Base-by-base conservation (phyloP, 2,888 invertebrate species). In the Nycteola revayana region DNA sequence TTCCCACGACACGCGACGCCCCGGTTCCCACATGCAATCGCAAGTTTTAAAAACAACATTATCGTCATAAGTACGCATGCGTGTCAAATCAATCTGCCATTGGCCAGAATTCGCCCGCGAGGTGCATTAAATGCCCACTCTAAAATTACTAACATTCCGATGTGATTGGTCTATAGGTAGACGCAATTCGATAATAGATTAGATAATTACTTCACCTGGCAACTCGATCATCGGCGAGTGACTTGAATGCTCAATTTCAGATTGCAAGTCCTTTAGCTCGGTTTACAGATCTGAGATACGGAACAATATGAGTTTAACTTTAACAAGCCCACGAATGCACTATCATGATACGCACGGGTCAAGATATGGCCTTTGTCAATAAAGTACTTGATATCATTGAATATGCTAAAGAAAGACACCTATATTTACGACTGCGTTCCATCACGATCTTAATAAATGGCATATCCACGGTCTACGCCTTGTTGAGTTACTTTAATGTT, bases 21-120 rank as follows among this genome's bases (percentile, higher is more conserved):
- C 85, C 63, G 67, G 63, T 86, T 86, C 86, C 71, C 85, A 85
- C 79, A 77, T 66, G 67, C 67, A 66, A 67, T 70, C 59, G 57
- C 64, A 49, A 52, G 57, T 72, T 69, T 66, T 73, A 71, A 63
- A 68, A 66, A 67, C 70, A 67, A 66, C 67, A 75, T 75, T 77
- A 66, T 62, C 69, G 68, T 74, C 70, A 66, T 60, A 68, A 64
- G 62, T 59, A 66, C 76, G 76, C 75, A 69, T 78, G 81, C 75
- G 79, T 67, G 60, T 60, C 61, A 71, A 72, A 71, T 73, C 66
- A 67, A 70, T 65, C 66, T 49, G 50, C 69, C 50, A 81, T 77
- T 80, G 80, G 80, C 59, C 64, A 65, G 69, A 69, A 68, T 65
- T 56, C 39, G 48, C 44, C 57, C 48, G 57, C 60, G 42, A 59